Evolutionary conservation across 2,113 vertebrate genomes (phyloP).

Genomic region (Cottus gobio): DNA sequence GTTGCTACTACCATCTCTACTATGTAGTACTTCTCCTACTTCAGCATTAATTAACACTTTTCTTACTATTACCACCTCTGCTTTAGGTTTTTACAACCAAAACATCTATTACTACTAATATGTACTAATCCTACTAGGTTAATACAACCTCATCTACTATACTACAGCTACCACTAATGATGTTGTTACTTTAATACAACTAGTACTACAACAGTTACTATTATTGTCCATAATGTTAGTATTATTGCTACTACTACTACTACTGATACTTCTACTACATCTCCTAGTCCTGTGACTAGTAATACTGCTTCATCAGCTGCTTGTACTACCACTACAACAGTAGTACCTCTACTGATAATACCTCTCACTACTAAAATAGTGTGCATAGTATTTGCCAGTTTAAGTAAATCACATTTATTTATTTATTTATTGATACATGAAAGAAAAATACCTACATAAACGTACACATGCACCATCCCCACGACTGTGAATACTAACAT

Average conservation of each 20-base stretch:
- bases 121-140: too few species aligned
- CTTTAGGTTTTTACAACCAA: background rate
- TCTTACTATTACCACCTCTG: background rate
- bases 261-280: background rate
- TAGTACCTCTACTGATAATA: background rate
- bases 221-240: background rate
- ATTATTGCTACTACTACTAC: background rate
- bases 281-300: background rate
- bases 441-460: background rate
- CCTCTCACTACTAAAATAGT: background rate
- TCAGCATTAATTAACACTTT: background rate
- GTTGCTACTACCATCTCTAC: background rate
- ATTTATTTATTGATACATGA: background rate
- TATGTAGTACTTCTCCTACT: background rate
- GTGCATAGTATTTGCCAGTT: background rate
- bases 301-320: background rate
- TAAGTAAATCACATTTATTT: background rate
- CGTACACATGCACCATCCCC: background rate
- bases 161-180: background rate
- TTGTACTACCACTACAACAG: background rate
- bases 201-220: background rate
- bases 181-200: background rate
- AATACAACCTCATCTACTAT: background rate
- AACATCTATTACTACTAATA: background rate
- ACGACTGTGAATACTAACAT: background rate